A percentile compares a stretch with the other conserved stretches of the same genome.
Conservation (phyloP, 2,113 vertebrate genomes). For the Diadophis punctatus region DNA sequence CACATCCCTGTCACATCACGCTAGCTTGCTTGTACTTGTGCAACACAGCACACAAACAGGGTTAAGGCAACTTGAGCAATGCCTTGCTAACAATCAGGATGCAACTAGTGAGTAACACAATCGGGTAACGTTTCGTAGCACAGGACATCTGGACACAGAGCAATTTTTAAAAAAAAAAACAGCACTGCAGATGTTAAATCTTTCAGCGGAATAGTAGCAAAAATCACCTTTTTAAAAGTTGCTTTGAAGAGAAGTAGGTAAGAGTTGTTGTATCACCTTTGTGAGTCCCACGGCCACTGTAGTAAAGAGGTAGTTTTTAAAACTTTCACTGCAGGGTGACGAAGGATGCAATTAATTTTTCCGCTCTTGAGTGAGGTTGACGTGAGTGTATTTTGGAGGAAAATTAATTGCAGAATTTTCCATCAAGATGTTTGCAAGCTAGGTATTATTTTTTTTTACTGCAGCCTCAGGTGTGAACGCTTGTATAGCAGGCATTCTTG, state of each 20-base stretch:
- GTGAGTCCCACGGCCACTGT: neutral
- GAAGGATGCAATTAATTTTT: neutral
- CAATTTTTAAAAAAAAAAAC: neutral
- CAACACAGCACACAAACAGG: neutral
- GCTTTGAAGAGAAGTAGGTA: neutral
- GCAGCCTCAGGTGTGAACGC: neutral
- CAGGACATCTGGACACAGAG: neutral
- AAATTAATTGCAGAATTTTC: neutral
- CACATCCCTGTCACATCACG: neutral
- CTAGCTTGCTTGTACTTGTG: neutral
- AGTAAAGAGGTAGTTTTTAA: neutral
- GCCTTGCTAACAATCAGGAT: neutral
- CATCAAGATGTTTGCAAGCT: neutral
- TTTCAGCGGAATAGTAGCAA: neutral
- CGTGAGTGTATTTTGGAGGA: neutral
- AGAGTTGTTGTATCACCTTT: neutral
- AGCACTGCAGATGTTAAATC: neutral
- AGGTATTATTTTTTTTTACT: accelerated
- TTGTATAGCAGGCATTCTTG: neutral
- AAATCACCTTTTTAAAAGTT: neutral
- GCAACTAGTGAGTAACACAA: neutral
- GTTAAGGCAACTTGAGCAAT: neutral
- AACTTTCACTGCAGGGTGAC: neutral
- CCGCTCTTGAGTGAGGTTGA: neutral
- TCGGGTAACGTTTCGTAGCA: neutral